Evolutionary conservation across 2,888 invertebrate species (phyloP).

Genomic region (Melinopterus prodromus): DNA sequence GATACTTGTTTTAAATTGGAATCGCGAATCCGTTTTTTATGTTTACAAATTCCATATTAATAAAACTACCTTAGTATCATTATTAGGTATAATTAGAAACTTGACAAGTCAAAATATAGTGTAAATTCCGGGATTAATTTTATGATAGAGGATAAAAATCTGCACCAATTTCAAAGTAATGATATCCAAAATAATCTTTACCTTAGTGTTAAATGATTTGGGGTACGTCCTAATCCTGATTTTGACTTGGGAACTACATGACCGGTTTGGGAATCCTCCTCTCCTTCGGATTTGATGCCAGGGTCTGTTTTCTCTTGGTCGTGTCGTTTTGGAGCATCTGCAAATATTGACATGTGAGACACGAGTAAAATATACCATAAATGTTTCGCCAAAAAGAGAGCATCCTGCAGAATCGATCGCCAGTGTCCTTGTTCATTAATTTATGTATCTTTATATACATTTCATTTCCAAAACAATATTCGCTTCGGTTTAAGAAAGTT

Average conservation of each 20-base stretch:
- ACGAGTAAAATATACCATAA: too few relatives aligned
- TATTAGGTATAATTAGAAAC: too few relatives aligned
- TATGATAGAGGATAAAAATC: neutral
- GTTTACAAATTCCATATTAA: too few relatives aligned
- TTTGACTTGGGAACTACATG: constrained; percentile 65
- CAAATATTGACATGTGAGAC: neutral
- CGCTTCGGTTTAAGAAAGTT: too few relatives aligned
- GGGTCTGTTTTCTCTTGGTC: constrained; percentile 63
- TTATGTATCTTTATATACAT: too few relatives aligned
- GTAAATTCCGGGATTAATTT: neutral
- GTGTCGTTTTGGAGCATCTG: constrained; percentile 34
- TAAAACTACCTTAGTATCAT: too few relatives aligned
- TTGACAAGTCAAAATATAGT: neutral
- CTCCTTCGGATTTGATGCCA: constrained; percentile 87
- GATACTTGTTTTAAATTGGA: too few relatives aligned
- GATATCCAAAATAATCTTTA: constrained; percentile 50
- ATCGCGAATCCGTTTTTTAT: too few relatives aligned
- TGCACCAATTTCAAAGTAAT: neutral
- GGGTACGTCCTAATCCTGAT: constrained; percentile 84
- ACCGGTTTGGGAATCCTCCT: constrained; percentile 80
- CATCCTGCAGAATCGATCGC: too few relatives aligned
- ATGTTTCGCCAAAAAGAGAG: too few relatives aligned
- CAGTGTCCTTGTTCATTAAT: too few relatives aligned
- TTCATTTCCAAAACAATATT: too few relatives aligned
- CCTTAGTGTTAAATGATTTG: constrained; percentile 91